A percentile compares a stretch with the other conserved stretches of the same genome.
Conservation (phyloP, 2,113 vertebrate species). For the Emberiza fucata region DNA sequence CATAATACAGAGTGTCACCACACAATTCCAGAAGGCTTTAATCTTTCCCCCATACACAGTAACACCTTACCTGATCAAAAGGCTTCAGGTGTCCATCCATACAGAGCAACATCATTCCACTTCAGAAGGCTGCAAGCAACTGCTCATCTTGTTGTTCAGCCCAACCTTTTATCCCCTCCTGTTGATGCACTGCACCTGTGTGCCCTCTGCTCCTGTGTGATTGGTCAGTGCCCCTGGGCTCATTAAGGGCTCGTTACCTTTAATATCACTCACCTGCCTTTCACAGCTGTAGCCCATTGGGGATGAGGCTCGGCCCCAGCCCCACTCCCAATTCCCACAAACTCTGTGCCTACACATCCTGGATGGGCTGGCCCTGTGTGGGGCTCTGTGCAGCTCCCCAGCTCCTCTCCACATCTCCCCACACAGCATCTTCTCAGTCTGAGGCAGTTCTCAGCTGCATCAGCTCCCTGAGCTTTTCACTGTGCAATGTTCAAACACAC, state of each 20-base stretch:
- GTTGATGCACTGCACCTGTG: not conserved
- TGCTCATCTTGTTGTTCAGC: not conserved
- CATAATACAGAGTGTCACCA: not conserved
- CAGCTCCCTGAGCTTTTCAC: not conserved
- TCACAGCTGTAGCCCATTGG: not conserved
- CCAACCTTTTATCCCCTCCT: not conserved
- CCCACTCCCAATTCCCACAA: not conserved
- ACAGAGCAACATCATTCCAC: rapidly evolving
- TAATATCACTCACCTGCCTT: not conserved
- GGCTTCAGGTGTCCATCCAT: not conserved
- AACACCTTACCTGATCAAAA: not conserved
- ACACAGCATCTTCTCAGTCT: rapidly evolving
- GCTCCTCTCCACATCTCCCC: not conserved
- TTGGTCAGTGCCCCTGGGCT: not conserved
- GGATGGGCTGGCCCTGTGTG: no score
- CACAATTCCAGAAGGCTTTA: not conserved
- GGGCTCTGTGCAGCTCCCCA: not conserved
- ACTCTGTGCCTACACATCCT: not conserved
- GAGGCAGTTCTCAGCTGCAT: not conserved
- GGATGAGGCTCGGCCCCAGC: not conserved
- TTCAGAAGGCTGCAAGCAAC: not conserved
- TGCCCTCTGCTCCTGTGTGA: not conserved
- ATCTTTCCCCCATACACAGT: not conserved
- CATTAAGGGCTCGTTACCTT: not conserved
- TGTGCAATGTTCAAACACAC: rapidly evolving